These are phyloP conservation scores for Pheosia tremula DNA, from an alignment of 2,888 invertebrate genomes.

Conservation along the genomic window DNA sequence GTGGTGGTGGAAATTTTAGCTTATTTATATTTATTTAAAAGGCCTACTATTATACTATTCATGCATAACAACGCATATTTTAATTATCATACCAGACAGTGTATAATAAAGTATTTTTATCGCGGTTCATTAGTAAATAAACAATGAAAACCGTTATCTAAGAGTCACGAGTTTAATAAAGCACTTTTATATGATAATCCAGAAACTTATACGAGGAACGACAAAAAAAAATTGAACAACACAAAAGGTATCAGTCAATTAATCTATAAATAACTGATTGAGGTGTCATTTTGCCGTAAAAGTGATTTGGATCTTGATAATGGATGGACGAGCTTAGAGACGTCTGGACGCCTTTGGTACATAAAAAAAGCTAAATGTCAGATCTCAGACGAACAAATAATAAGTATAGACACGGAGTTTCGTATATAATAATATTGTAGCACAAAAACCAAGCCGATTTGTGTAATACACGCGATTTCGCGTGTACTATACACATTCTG, in stretches of 20 bases:
- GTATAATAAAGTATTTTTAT: constrained; percentile 2
- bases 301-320: not conserved
- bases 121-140: constrained; percentile 6
- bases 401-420: no score
- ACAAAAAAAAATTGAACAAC: constrained; percentile 19
- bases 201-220: constrained; percentile 8
- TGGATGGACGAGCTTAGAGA: not conserved
- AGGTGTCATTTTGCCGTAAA: constrained; percentile 40
- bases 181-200: constrained; percentile 9
- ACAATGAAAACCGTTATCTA: constrained; percentile 4
- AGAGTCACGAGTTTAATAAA: constrained; percentile 2
- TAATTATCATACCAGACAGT: not conserved
- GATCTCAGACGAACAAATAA: not conserved
- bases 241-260: constrained; percentile 32
- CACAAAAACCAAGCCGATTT: no score
- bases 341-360: no score
- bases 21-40: no score
- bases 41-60: no score
- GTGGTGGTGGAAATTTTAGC: no score
- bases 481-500: no score
- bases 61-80: not conserved
- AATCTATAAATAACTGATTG: constrained; percentile 40
- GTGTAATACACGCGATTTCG: no score
- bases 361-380: no score
- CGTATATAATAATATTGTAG: no score